Base-by-base conservation (phyloP, 1,140 invertebrate genomes). In the Temnothorax curvispinosus region DNA sequence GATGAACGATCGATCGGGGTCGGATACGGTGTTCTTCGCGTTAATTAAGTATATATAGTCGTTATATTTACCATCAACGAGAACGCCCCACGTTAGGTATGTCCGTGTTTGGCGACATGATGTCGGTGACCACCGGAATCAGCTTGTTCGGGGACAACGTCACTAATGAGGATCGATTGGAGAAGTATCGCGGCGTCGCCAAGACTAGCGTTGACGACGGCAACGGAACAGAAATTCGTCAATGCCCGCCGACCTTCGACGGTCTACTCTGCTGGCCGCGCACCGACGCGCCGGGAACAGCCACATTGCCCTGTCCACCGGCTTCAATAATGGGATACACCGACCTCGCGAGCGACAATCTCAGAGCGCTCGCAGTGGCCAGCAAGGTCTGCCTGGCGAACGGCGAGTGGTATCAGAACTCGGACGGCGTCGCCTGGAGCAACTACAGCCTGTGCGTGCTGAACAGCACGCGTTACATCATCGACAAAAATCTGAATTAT, bases 181-280 rank as follows among this genome's bases (percentile, higher is more conserved):
- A 38, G 11, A 62, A 35, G 18, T 21, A 87, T 65, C 58, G 7
- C 1, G 69, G 50, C 18, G 11, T 56, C 52, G 6, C 35, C 15
- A 4, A 3, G 13, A 41, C 15, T 15, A 44, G 8, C 11, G 13
- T 41, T 6, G 52, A 35, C 15, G 52, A 41, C 3, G 52, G 27
- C n/a, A 27, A 50, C 4, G 64, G 11, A 15, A 56, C 56, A 1
- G 15, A 52, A 77, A 35, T 72, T 56, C 60, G 18, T 15, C 50
- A 80, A 50, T 95, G 95, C 74, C 91, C 94, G 0, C 85, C 91
- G 7, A 86, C 90, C 0, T 95, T 95, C 87, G 95, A 95, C 58
- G 93, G 92, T 3, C 78, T 95, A 11, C 84, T 95, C 0, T 95
- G 95, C 67, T 95, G 95, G 95, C 91, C 94, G 3, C 77, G 69